A percentile compares a stretch with the other conserved stretches of the same genome.
Conservation (phyloP, 2,797 vertebrate species). For the Megalops cyprinoides region DNA sequence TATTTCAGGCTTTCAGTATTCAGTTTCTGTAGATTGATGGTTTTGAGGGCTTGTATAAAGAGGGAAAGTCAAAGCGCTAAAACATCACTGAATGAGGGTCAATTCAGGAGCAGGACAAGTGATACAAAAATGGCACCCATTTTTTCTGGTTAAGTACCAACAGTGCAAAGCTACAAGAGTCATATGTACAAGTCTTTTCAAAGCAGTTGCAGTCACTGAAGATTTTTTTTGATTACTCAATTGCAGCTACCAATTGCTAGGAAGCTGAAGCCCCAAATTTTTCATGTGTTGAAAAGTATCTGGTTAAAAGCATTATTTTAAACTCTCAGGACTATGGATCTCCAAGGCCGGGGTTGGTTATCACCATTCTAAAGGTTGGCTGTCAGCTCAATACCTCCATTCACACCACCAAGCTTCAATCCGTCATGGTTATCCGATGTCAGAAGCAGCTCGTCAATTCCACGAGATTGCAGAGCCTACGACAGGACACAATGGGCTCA, state of each 20-base stretch:
- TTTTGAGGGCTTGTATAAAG: conserved; percentile 74
- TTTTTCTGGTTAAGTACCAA: no score
- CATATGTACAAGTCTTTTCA: no score
- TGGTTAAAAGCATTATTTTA: neutral
- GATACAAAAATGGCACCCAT: no score
- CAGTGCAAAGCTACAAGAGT: no score
- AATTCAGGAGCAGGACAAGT: no score
- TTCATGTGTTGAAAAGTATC: neutral
- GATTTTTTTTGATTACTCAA: neutral
- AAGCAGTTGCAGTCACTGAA: no score
- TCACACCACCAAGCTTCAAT: conserved; percentile 72
- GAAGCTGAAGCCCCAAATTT: neutral
- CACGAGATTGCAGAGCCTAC: conserved; percentile 83
- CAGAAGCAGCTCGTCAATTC: conserved; percentile 85
- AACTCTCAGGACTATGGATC: neutral
- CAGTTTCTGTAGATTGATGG: conserved; percentile 83
- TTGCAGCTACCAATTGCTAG: neutral
- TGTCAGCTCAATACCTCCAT: conserved; percentile 80
- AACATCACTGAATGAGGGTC: neutral
- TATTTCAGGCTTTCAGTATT: conserved; percentile 67
- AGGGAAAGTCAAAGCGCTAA: conserved; percentile 38
- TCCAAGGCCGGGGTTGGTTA: neutral
- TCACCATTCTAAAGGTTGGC: neutral
- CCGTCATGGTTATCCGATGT: conserved; percentile 81
- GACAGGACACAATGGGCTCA: no score